These are phyloP conservation scores for Acanthopagrus latus DNA, from an alignment of 2,797 vertebrate species.

Conservation along the genomic window DNA sequence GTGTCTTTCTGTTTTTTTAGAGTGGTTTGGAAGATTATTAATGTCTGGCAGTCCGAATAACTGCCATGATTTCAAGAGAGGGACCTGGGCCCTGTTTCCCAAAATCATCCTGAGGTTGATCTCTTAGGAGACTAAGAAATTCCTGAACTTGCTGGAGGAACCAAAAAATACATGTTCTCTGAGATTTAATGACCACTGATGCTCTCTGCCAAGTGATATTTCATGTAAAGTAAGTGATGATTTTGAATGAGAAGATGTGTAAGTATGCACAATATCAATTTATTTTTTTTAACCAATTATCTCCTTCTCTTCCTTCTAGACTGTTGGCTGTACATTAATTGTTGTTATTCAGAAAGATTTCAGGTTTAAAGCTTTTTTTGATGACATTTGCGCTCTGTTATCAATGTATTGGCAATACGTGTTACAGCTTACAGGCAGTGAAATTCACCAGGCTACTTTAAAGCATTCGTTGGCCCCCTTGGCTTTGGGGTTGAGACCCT, in stretches of 20 bases:
- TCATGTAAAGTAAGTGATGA: not conserved
- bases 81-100: not conserved
- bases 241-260: not conserved
- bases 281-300: too few species aligned
- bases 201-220: not conserved
- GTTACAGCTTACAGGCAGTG: not conserved
- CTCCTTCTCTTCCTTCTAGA: too few species aligned
- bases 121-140: not conserved
- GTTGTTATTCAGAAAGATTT: not conserved
- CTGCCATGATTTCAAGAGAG: not conserved
- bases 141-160: not conserved
- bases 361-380: too few species aligned
- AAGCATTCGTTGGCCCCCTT: not conserved
- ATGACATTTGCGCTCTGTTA: too few species aligned
- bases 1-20: constrained; percentile 13
- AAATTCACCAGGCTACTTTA: too few species aligned
- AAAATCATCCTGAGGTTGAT: constrained; percentile 4
- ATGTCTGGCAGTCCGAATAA: not conserved
- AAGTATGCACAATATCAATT: too few species aligned
- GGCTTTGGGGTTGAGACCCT: too few species aligned
- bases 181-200: not conserved
- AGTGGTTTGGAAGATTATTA: constrained; percentile 16
- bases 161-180: not conserved
- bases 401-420: too few species aligned
- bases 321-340: not conserved